Evolutionary conservation across 1,140 invertebrate genomes (phyloP), one percentile per base, ranked within the genome.

Genomic region (Uloborus diversus): DNA sequence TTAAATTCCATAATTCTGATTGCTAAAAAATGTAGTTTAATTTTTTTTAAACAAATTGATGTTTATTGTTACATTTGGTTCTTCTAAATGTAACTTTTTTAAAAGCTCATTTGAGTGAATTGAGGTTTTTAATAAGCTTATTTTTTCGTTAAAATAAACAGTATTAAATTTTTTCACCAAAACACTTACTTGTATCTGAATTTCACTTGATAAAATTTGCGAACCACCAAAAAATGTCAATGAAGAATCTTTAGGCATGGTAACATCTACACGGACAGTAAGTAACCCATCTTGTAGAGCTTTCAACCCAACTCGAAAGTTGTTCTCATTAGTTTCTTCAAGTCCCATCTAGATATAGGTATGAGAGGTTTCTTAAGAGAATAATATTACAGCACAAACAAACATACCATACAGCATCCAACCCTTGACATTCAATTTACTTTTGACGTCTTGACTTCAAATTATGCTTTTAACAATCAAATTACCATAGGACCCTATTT

Each of bases 221-320:
- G 59, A 32, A 47, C 84, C 64, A 47, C 80, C 80, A 13, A 73
- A 37, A 32, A 86, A 73, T 85, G 86, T 25, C 69, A 30, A 25
- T 71, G 80, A 56, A 69, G 73, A 33, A 79, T 82, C 59, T 53
- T 68, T 70, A 32, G 84, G 83, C 11, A 79, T n/a, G 28, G 61
- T 83, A 4, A 87, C 87, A 42, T 85, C 82, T 7, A 89, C 81
- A 62, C 82, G 85, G 2, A 89, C 81, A 3, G 86, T 86, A 5
- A 88, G 85, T 51, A 86, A 85, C 66, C 88, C 88, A 56, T 87
- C 84, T 76, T 84, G 82, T 68, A 83, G 84, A 20, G 88, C 88
- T 80, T 84, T 80, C 64, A 89, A 80, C 47, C 82, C 71, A 61
- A 85, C 84, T 3, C 85, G 84, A 84, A 88, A 87, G 51, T 87